phyloP scores from a whole-genome alignment of 2,113 vertebrate genomes.

The Thunnus thynnus region DNA sequence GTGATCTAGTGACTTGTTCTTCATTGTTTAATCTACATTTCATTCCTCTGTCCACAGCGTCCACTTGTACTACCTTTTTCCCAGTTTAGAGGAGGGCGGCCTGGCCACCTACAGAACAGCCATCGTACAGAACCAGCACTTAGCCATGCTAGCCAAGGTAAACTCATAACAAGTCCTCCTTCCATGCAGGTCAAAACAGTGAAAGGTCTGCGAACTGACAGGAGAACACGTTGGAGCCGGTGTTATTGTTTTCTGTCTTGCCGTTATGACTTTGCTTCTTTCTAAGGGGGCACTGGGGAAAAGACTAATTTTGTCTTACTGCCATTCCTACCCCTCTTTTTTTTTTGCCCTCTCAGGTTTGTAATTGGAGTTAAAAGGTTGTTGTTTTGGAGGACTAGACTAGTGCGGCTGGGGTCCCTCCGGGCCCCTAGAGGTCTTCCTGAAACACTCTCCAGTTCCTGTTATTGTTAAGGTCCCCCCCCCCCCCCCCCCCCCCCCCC shows the following conservation, averaged over 20 bases:
- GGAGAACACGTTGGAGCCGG: slow-evolving; percentile 32
- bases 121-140: slow-evolving; percentile 98
- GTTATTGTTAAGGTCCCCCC: slow-evolving; percentile 48
- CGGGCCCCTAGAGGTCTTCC: slow-evolving; percentile 65
- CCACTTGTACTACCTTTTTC: slow-evolving; percentile 98
- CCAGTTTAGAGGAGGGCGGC: slow-evolving; percentile 95
- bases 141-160: slow-evolving; percentile 99
- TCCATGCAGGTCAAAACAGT: slow-evolving; percentile 20
- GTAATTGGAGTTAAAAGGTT: slow-evolving; percentile 81
- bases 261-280: slow-evolving; percentile 45
- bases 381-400: slow-evolving; percentile 68
- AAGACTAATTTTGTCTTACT: slow-evolving; percentile 61
- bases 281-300: slow-evolving; percentile 58
- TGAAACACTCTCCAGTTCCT: slow-evolving; percentile 65
- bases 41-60: slow-evolving; percentile 85
- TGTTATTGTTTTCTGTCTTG: slow-evolving; percentile 56
- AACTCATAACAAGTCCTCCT: not conserved
- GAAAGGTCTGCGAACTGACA: slow-evolving; percentile 39
- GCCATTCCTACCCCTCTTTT: slow-evolving; percentile 31
- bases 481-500: slow-evolving; percentile 3
- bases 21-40: not conserved
- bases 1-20: not conserved
- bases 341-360: slow-evolving; percentile 55
- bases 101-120: slow-evolving; percentile 97
- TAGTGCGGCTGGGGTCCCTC: slow-evolving; percentile 50